Evolutionary conservation across 2,888 invertebrate genomes (phyloP), one percentile per base, ranked within the genome.

Genomic region (Pecten maximus): DNA sequence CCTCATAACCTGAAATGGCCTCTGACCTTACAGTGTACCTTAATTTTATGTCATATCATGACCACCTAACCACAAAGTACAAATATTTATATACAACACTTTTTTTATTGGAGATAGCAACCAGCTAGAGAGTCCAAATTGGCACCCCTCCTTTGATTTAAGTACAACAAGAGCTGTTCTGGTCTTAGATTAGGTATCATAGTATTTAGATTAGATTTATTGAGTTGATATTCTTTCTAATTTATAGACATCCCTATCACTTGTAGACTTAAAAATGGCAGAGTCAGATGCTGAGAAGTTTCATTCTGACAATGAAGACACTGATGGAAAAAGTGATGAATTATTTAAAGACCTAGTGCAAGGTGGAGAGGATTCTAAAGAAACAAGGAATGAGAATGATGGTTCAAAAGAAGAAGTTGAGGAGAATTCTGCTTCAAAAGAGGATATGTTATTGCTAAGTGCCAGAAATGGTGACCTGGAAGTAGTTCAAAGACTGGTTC

Each of bases 401-500:
- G 35, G 28, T 74, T 0, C 28, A 35, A 28, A 74, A 35, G 90
- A 88, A 28, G 23, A 74, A n/a, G 92, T 91, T 39, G 91, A 90
- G 28, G 92, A 92, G 0, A 89, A 92, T 6, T 90, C 90, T 39
- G 87, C 94, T 16, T 92, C 93, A 0, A 89, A 92, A 12, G 95
- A 95, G 90, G 98, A 98, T 94, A 97, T 97, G 2, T 96, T 98
- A 40, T 95, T 98, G 86, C 97, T 97, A 95, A 97, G 97, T 89
- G 97, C 98, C n/a, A 97, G 98, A 90, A 97, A 98, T 96, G 98
- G 98, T 19, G 97, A 98, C 94, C 93, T 97, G 3, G 96, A 97
- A 15, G 97, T 97, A n/a, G 97, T 98, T 0, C 97, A 97, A 94
- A 97, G 97, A 87, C 95, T 98, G 88, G 94, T 98, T 86, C 97